Base-by-base conservation (phyloP, 2,797 vertebrate species). In the Bovichtus variegatus region DNA sequence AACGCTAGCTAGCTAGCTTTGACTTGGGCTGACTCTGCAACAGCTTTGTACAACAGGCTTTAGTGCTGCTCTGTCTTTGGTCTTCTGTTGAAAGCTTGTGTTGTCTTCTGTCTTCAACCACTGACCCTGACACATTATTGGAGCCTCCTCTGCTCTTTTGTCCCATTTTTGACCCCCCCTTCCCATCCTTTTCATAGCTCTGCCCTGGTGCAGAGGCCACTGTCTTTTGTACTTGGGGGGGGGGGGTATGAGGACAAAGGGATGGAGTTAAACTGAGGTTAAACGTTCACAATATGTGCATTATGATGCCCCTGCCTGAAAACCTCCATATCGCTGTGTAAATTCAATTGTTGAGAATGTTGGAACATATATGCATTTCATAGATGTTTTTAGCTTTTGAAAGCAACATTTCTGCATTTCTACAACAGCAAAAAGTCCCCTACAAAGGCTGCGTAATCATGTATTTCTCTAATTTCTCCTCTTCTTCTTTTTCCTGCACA, bases 401-500 rank as follows among this genome's bases (percentile, higher is more conserved):
- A 21, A 0, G 0, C 31, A 23, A 4, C 4, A 12, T 51, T 41
- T 58, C 2, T 6, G 13, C 25, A 38, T 36, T 25, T 75, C 34
- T 9, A 31, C 9, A 34, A 34, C n/a, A 34, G 34, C 8, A 31
- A 34, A 34, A n/a, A n/a, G n/a, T 34, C 34, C 34, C 31, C 21
- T 12, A 21, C 15, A 27, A 62, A 12, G 11, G 23, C 15, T 7
- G 3, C n/a, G 0, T 12, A 2, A 57, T 67, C 0, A 25, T 31
- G 5, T 9, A 3, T 31, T 57, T 18, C 1, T 61, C 34, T 55
- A 4, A n/a, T 55, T 31, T 43, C 15, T 31, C 16, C 34, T 25
- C 36, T 31, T 41, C 8, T 49, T 29, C 15, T 6, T 46, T 11
- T 66, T 21, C 73, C 51, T 59, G n/a, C 68, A 16, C 76, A 99